A percentile compares a stretch with the other conserved stretches of the same genome.
Conservation (phyloP, 2,888 invertebrate genomes). For the Trichopoda pennipes region DNA sequence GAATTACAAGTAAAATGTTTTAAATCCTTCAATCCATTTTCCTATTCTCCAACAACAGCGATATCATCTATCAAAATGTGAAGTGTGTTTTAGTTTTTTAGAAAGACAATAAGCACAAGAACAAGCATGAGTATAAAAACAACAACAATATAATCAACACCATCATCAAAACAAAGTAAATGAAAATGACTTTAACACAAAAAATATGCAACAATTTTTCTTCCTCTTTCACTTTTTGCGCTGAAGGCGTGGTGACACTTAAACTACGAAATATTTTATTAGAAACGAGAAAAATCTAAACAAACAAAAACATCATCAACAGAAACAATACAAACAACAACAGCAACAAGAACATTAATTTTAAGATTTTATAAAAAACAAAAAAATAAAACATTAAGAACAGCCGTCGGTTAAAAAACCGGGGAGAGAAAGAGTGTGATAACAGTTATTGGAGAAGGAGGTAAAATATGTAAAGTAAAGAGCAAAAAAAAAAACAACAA, state of each 20-base stretch:
- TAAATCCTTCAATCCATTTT: conserved; percentile 36
- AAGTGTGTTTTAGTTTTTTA: conserved; percentile 41
- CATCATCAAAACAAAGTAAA: conserved; percentile 39
- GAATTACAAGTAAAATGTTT: not conserved
- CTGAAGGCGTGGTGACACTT: conserved; percentile 67
- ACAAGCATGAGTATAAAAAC: no score
- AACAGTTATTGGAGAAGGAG: not conserved
- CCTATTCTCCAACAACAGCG: conserved; percentile 30
- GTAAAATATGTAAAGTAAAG: not conserved
- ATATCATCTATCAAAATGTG: conserved; percentile 53
- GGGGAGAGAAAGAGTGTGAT: conserved; percentile 11
- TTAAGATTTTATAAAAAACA: conserved; percentile 37
- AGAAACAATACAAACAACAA: conserved; percentile 30
- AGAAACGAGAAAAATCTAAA: conserved; percentile 5
- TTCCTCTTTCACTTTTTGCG: conserved; percentile 13
- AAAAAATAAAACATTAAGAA: conserved; percentile 40
- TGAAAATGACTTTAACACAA: conserved; percentile 61
- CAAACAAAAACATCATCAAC: conserved; percentile 40
- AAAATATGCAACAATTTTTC: conserved; percentile 26
- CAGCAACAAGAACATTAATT: conserved; percentile 46
- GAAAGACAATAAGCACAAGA: conserved; percentile 13
- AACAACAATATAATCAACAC: conserved; percentile 31
- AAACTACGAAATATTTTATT: conserved; percentile 58
- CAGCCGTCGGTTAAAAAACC: conserved; percentile 19
- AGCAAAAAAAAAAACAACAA: conserved; percentile 45